Evolutionary conservation across 2,888 invertebrate species (phyloP), one percentile per base, ranked within the genome.

Genomic region (Watsonalla binaria): DNA sequence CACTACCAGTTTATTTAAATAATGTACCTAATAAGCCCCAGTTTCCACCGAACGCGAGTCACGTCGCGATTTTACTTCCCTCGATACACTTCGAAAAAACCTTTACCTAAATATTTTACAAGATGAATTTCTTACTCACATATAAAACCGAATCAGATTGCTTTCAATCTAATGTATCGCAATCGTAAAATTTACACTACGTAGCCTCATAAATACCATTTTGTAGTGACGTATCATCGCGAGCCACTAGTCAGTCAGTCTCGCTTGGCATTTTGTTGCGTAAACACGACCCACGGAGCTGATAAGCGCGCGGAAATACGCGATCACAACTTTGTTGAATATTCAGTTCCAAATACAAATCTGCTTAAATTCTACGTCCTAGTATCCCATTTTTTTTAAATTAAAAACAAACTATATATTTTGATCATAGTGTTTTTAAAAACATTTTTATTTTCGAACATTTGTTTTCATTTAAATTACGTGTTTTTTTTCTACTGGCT

Each of bases 251-350:
- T 11, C 37, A 33, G 34, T 47, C 47, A 49, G 49, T 49, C 49
- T 49, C 49, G 37, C 49, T 49, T 49, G 14, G 49, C 49, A 37
- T 37, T 49, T 39, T 49, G 49, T 37, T 49, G 49, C 49, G 49
- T 49, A 37, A 49, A 49, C 49, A 49, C 49, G 49, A 15, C 15
- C 15, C 14, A 49, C 48, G 49, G 39, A 15, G 49, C 37, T 9
- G 6, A 37, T 37, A 37, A 14, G 14, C 49, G 49, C 49, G 49
- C 49, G 37, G 15, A 49, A 49, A 49, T 15, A 37, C 49, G 37
- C 37, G n/a, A n/a, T 13, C n/a, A 48, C 8, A 15, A 49, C 37
- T 49, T 49, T 49, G 49, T 49, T 37, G 37, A 49, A 11, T 1
- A 42, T 11, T 11, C 11, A 6, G 42, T 42, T 42, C 42, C 11